Evolutionary conservation across 2,113 vertebrate species (phyloP), one percentile per base, ranked within the genome.

Genomic region (Onychorhynchus coronatus): DNA sequence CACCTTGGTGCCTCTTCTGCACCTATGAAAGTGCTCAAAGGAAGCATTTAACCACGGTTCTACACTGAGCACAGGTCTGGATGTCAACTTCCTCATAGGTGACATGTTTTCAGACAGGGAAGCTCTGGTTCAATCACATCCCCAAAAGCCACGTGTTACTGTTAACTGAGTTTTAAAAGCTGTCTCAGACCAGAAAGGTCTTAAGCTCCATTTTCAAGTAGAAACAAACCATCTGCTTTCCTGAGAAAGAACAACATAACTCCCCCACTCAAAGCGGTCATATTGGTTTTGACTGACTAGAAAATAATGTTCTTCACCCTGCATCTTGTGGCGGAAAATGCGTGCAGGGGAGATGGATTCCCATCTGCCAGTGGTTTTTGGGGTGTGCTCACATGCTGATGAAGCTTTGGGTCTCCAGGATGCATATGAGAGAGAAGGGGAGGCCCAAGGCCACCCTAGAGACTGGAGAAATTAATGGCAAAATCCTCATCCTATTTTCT

Each of bases 21-120:
- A 46, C 68, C 52, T 28, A 46, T 8, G 56, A 83, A 89, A 91
- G 0, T 12, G 7, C 52, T 39, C 56, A 52, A 77, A 89, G 22
- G 53, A 93, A 82, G 42, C 12, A 9, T 63, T 92, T 56, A 78
- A 74, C 83, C 59, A 47, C 0, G 0, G 49, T 46, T 87, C 42
- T 42, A 65, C 23, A 24, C 9, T 0, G 0, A 75, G 68, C 30
- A 11, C 31, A 12, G 41, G n/a, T 27, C 68, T 81, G 55, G 24
- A 17, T 55, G 37, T n/a, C n/a, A 72, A 67, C 8, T 65, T 84
- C 76, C 52, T 92, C 76, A 78, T 75, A 62, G 49, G 6, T 0
- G 0, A 16, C 8, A 3, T 18, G 33, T 78, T 82, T 91, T 35
- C 46, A 33, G 78, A 41, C 1, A 3, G 61, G 52, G 24, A 91